Percentiles rank a stretch among this genome's conserved stretches.
phyloP scores from a whole-genome alignment of 2,797 vertebrate species.

The Enteromius paludinosus region DNA sequence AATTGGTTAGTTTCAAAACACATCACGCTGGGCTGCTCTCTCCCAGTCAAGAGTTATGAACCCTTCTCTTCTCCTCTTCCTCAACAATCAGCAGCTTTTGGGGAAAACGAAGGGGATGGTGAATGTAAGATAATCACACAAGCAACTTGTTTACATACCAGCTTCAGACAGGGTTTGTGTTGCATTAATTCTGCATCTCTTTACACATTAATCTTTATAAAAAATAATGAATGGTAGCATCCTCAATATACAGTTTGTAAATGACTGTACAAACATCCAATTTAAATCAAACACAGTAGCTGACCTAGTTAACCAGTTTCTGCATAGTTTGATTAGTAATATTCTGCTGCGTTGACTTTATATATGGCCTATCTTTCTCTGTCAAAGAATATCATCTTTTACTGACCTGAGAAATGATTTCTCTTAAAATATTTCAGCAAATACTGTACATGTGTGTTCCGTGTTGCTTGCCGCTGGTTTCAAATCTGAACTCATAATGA shows the following conservation, averaged over 20 bases:
- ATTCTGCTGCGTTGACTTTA: background rate
- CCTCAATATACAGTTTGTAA: background rate
- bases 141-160: slow-evolving; percentile 44
- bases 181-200: slow-evolving; percentile 42
- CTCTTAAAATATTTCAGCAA: background rate
- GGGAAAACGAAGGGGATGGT: background rate
- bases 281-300: slow-evolving; percentile 4
- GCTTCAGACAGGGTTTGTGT: slow-evolving; percentile 6
- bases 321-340: background rate
- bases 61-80: slow-evolving; percentile 36
- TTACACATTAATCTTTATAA: slow-evolving; percentile 17
- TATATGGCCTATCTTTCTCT: no score
- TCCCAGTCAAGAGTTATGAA: slow-evolving; percentile 58
- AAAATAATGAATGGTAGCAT: background rate
- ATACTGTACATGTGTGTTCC: background rate
- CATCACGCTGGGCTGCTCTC: slow-evolving; percentile 60
- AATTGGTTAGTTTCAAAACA: slow-evolving; percentile 74
- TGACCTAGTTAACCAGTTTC: background rate
- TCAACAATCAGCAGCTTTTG: slow-evolving; percentile 39
- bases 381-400: background rate
- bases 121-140: slow-evolving; percentile 25
- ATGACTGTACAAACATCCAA: background rate
- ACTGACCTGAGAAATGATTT: background rate
- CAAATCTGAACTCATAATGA: background rate
- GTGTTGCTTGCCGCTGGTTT: background rate